A percentile compares a stretch with the other conserved stretches of the same genome.
phyloP scores from a whole-genome alignment of 2,888 invertebrate genomes.

The Idaea aversata region DNA sequence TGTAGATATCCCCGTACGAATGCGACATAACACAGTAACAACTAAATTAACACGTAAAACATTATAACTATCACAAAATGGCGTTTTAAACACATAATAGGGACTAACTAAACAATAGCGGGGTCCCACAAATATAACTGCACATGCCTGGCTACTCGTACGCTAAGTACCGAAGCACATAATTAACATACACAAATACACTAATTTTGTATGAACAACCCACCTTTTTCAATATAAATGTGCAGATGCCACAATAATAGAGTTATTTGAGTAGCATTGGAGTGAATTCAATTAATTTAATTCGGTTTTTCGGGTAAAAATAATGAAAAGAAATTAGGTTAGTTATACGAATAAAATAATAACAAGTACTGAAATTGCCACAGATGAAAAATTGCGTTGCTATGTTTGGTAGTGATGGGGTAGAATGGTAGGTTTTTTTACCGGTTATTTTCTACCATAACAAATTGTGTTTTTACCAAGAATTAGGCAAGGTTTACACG shows the following conservation, averaged over 20 bases:
- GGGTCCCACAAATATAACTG: slow-evolving; percentile 69
- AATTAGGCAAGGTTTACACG: too few species aligned
- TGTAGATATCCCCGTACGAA: not conserved
- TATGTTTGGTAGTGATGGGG: slow-evolving; percentile 33
- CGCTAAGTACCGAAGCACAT: slow-evolving; percentile 57
- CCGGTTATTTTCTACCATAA: not conserved
- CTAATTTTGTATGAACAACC: slow-evolving; percentile 62
- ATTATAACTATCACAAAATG: slow-evolving; percentile 56
- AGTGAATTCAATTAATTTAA: slow-evolving; percentile 39
- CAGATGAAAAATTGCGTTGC: not conserved
- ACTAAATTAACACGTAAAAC: slow-evolving; percentile 33
- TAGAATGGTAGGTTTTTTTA: not conserved
- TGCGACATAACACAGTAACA: not conserved
- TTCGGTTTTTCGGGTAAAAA: slow-evolving; percentile 55
- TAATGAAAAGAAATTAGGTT: slow-evolving; percentile 72
- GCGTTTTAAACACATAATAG: slow-evolving; percentile 60
- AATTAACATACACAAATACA: slow-evolving; percentile 55
- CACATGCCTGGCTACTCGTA: slow-evolving; percentile 64
- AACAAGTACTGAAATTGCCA: slow-evolving; percentile 51
- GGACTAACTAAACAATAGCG: slow-evolving; percentile 57
- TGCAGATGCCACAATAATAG: slow-evolving; percentile 30
- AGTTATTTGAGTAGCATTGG: slow-evolving; percentile 39
- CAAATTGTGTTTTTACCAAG: not conserved
- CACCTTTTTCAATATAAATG: slow-evolving; percentile 48
- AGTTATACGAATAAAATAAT: slow-evolving; percentile 63